Base-by-base conservation (phyloP, 2,113 vertebrate species). In the Myiozetetes cayanensis region DNA sequence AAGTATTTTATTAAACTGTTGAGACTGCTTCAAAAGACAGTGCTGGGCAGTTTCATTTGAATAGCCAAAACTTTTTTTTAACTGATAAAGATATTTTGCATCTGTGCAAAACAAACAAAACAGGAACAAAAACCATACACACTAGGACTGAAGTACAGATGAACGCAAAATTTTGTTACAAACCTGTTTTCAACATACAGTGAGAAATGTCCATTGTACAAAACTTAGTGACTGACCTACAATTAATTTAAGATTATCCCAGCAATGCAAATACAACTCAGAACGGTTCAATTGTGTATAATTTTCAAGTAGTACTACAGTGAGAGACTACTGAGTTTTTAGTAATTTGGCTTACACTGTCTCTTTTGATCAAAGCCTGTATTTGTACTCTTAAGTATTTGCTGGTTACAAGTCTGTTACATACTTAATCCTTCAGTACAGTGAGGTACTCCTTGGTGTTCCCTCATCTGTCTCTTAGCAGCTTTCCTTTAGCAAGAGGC, bases 251-350 rank as follows among this genome's bases (percentile, higher is more conserved):
- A 96, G 74, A 94, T 96, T 96, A 97, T 96, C 93, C 97, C 96
- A 94, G 96, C 90, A 96, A 97, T 97, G 94, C 94, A 97, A 97
- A 97, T 96, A 97, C 93, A 97, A 97, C 92, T 97, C 62, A 79
- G 52, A 96, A 68, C 37, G 85, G 76, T 92, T 90, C 89, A 92
- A 65, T 68, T 70, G 58, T 89, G 61, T 95, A 86, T 41, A 39
- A 93, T 94, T 75, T 58, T 44, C 75, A 77, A 81, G 25, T 39
- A 80, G 61, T 79, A 79, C 62, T 90, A 92, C 17, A 14, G 66
- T 22, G 44, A 83, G 52, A 95, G 80, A 93, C 70, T 39, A 68
- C 37, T 23, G 83, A 85, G 68, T 90, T 97, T 85, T 94, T 46
- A 91, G 39, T 61, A 52, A 75, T 85, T 87, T 77, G 61, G 92